A percentile compares a stretch with the other conserved stretches of the same genome.
Conservation (phyloP, 2,888 invertebrate species). For the Callinectes sapidus region DNA sequence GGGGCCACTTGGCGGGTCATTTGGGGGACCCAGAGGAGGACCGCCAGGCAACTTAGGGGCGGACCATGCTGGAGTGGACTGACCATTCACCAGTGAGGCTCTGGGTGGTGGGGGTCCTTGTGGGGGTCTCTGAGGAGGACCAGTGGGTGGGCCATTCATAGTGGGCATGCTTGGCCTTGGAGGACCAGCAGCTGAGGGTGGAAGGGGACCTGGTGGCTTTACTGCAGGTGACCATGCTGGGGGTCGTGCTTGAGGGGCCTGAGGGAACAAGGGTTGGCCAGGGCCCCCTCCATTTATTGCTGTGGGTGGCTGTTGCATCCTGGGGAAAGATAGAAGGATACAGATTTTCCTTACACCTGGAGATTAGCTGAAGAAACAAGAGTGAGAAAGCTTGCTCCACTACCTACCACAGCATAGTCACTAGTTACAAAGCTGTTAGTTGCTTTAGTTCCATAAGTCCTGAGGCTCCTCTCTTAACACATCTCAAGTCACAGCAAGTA, state of each 20-base stretch:
- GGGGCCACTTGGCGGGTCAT: background rate
- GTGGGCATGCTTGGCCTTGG: constrained; percentile 20
- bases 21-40: constrained; percentile 9
- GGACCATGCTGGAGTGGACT: constrained; percentile 28
- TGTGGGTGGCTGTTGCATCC: constrained; percentile 62
- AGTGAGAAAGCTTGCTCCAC: background rate
- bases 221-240: background rate
- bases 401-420: background rate
- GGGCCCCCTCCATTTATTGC: constrained; percentile 57
- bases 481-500: no score
- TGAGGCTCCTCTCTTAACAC: no score
- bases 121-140: background rate
- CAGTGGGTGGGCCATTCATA: constrained; percentile 43
- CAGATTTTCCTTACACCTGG: background rate
- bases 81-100: constrained; percentile 35
- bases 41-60: background rate
- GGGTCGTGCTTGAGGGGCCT: constrained; percentile 3
- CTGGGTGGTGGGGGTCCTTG: background rate
- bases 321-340: background rate
- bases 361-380: background rate
- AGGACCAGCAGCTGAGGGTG: background rate
- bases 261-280: background rate
- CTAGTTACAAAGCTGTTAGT: background rate
- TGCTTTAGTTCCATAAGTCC: no score
- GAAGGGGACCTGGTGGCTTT: background rate